Percentiles rank a stretch among this genome's conserved stretches.
These are phyloP conservation scores for Orussus abietinus DNA, from an alignment of 1,140 invertebrate species.

Conservation along the genomic window DNA sequence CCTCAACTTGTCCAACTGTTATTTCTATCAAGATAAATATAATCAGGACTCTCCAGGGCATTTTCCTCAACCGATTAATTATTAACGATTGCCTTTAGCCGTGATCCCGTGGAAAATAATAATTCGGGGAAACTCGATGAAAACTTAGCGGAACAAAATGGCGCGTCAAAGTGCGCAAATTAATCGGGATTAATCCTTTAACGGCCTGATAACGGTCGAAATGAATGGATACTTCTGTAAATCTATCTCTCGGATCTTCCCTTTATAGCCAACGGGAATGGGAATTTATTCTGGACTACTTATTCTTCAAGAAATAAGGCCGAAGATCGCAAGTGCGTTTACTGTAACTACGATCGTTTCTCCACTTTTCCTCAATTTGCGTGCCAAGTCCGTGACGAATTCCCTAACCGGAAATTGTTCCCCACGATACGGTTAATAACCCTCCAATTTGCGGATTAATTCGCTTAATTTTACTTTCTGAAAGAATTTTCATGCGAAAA, in stretches of 20 bases:
- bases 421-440: too few relatives aligned
- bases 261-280: neutral
- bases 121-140: neutral
- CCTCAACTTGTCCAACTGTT: neutral
- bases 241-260: constrained; percentile 5
- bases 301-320: constrained; percentile 11
- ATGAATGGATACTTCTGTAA: constrained; percentile 5
- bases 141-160: neutral
- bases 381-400: constrained; percentile 20
- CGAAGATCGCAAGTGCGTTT: constrained; percentile 12
- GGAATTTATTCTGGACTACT: constrained; percentile 13
- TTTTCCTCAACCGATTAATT: neutral
- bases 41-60: constrained; percentile 10
- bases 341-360: too few relatives aligned
- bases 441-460: too few relatives aligned
- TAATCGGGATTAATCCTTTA: too few relatives aligned
- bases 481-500: too few relatives aligned
- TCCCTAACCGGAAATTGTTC: neutral
- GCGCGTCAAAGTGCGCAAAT: too few relatives aligned
- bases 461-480: too few relatives aligned
- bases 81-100: constrained; percentile 5
- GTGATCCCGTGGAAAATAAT: neutral
- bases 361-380: constrained; percentile 16
- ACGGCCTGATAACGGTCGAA: too few relatives aligned
- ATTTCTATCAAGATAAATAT: constrained; percentile 3